Conservation (phyloP, 2,797 vertebrate genomes). For the Lepus oiostolus region DNA sequence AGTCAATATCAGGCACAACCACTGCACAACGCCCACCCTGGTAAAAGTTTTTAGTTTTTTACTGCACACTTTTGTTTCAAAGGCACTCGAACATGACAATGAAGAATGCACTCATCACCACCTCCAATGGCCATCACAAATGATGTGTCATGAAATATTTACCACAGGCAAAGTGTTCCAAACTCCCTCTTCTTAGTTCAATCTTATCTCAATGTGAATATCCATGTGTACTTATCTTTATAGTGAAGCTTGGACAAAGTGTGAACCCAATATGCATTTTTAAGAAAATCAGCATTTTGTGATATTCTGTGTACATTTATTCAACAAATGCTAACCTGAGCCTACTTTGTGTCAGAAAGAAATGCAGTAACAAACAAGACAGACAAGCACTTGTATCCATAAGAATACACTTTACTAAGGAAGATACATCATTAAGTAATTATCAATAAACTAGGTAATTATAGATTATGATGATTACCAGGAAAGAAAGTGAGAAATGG, state of each 20-base stretch:
- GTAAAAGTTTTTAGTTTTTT: neutral
- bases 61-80: slow-evolving; percentile 31
- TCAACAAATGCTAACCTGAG: neutral
- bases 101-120: neutral
- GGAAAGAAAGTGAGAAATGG: neutral
- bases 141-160: neutral
- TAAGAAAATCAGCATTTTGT: slow-evolving; percentile 11
- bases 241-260: neutral
- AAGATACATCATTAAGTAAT: neutral
- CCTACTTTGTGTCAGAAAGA: neutral
- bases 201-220: neutral
- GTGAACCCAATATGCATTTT: neutral
- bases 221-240: neutral
- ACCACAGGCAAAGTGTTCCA: neutral
- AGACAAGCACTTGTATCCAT: neutral
- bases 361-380: neutral
- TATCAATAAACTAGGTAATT: slow-evolving; percentile 12
- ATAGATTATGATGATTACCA: neutral
- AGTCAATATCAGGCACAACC: no score
- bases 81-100: neutral
- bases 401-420: neutral
- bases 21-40: no score
- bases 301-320: neutral
- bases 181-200: neutral
- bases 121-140: neutral